These are phyloP conservation scores for Eulemur rubriventer DNA, from an alignment of 2,797 vertebrate species.

Conservation along the genomic window DNA sequence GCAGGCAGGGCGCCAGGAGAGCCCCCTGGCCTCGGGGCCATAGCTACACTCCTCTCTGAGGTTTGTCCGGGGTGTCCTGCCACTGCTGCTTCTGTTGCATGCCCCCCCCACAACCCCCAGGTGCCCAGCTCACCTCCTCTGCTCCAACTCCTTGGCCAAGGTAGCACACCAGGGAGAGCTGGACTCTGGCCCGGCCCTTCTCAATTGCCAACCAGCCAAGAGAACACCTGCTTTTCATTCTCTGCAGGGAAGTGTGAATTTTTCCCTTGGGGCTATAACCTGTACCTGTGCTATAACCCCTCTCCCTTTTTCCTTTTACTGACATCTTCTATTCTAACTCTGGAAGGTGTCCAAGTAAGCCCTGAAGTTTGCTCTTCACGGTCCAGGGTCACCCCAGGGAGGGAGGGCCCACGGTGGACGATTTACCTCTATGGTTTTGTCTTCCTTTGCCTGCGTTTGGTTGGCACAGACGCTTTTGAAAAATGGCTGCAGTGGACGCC, in stretches of 20 bases:
- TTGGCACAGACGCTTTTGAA: conserved; percentile 60
- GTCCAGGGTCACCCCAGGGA: not conserved
- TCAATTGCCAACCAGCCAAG: not conserved
- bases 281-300: not conserved
- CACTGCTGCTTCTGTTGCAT: not conserved
- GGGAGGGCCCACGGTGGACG: not conserved
- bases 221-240: conserved; percentile 55
- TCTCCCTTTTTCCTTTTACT: not conserved
- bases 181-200: not conserved
- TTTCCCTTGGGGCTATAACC: conserved; percentile 10
- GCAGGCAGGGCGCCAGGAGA: not conserved
- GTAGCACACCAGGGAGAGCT: not conserved
- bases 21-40: not conserved
- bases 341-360: not conserved
- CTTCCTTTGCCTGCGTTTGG: conserved; percentile 44
- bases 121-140: not conserved
- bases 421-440: not conserved
- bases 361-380: not conserved
- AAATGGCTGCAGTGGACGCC: conserved; percentile 56
- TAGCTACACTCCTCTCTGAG: not conserved
- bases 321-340: not conserved
- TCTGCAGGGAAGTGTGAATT: conserved; percentile 27
- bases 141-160: not conserved
- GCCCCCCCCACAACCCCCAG: not conserved
- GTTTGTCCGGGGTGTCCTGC: not conserved